Base-by-base conservation (phyloP, 2,113 vertebrate species). In the Oreochromis spilurus region DNA sequence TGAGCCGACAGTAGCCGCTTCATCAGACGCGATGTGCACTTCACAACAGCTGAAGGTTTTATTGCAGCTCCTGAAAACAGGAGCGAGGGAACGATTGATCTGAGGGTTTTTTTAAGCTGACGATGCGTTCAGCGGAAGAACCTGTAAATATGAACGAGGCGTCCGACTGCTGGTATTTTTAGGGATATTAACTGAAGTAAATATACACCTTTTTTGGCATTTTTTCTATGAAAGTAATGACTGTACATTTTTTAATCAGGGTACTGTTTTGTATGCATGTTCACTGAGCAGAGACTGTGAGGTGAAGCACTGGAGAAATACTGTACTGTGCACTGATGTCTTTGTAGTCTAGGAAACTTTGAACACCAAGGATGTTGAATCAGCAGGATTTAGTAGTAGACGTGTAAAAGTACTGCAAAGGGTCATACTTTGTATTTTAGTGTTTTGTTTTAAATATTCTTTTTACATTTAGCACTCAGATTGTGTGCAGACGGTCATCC, bases 211-310 rank as follows among this genome's bases (percentile, higher is more conserved):
- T 88, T 62, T 89, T 88, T 77, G 45, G 57, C 34, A 48, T 54
- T 79, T 91, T 75, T 90, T 84, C 82, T 79, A 86, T 83, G 40
- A 83, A 78, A 86, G 58, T 87, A 54, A 77, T 26, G 79, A 62
- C 67, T 84, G 48, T 84, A 81, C 75, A 53, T 89, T 88, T 92
- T 91, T 55, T 84, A 83, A 82, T 81, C 65, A 53, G 87, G 78
- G 82, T 82, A 53, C 57, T 53, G 85, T 92, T 88, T 92, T 94
- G 58, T 91, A 87, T 86, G 89, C 91, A 90, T 82, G 92, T 82
- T 85, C 29, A 31, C 2, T 50, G 24, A 21, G 6, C 57, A 31
- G 72, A 78, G 82, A 87, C 54, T 75, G 50, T 52, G 21, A 87
- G 52, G 31, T 17, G 36, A 48, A 72, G 9, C 3, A 70, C 82